Percentiles rank a stretch among this genome's conserved stretches.
These are phyloP conservation scores for Rhagoletis zephyria DNA, from an alignment of 1,140 invertebrate genomes.

Conservation along the genomic window DNA sequence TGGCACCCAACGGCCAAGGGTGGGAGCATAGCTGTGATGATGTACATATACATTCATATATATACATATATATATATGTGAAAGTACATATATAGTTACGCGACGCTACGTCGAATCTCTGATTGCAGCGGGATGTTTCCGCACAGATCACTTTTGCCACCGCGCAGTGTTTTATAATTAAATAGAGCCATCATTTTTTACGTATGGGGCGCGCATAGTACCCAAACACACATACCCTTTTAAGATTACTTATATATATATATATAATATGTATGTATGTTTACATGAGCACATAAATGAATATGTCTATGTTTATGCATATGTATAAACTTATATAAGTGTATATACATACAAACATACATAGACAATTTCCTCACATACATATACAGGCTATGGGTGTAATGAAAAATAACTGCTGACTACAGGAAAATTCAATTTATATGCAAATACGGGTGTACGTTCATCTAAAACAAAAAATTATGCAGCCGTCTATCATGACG, in stretches of 20 bases:
- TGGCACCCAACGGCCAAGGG: conserved; percentile 9
- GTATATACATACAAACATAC: background rate
- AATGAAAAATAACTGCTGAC: conserved; percentile 46
- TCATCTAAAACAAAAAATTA: background rate
- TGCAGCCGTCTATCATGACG: no score
- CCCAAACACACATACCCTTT: no score
- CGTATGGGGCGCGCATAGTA: background rate
- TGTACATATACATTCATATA: background rate
- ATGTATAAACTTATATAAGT: background rate
- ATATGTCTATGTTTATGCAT: background rate
- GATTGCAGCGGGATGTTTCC: conserved; percentile 25
- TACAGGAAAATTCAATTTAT: conserved; percentile 53
- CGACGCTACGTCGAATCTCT: background rate
- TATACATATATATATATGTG: background rate
- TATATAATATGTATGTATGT: no score
- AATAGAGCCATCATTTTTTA: conserved; percentile 49
- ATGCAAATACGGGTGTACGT: conserved; percentile 39
- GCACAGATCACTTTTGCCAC: conserved; percentile 30
- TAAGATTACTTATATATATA: no score
- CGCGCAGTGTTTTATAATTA: conserved; percentile 47
- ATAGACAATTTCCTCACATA: background rate
- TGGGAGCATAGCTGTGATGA: background rate
- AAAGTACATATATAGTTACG: background rate
- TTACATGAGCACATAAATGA: no score
- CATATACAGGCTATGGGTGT: background rate